A percentile compares a stretch with the other conserved stretches of the same genome.
Conservation (phyloP, 2,888 invertebrate genomes). For the Philhelius pedissequus region DNA sequence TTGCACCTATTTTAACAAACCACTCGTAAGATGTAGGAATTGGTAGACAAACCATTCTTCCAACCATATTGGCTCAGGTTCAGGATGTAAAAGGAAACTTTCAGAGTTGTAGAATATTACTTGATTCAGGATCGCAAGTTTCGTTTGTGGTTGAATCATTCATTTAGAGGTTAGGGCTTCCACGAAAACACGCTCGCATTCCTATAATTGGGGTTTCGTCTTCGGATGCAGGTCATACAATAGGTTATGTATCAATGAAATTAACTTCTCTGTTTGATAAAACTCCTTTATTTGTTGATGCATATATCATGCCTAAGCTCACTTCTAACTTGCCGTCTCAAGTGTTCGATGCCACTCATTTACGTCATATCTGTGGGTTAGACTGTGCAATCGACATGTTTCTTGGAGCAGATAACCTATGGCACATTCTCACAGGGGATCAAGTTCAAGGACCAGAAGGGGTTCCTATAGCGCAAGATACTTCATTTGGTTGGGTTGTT, state of each 20-base stretch:
- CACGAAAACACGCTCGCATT: not conserved
- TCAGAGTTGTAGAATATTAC: too few species aligned
- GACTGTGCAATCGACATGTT: not conserved
- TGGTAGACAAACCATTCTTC: too few species aligned
- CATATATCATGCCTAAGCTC: not conserved
- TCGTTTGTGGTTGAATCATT: conserved; percentile 5
- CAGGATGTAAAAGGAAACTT: too few species aligned
- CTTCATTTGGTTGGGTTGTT: not conserved
- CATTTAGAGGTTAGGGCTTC: not conserved
- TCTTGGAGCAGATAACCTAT: not conserved
- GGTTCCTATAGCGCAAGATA: not conserved
- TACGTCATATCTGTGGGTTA: too few species aligned
- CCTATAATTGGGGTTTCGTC: too few species aligned
- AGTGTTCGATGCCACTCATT: too few species aligned
- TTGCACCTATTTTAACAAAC: not conserved
- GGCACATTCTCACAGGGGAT: not conserved
- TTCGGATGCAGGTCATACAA: too few species aligned
- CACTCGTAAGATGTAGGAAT: not conserved
- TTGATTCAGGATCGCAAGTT: not conserved
- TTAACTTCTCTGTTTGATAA: not conserved
- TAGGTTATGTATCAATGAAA: not conserved
- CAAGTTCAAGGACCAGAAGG: not conserved
- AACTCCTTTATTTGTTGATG: not conserved
- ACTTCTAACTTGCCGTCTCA: too few species aligned
- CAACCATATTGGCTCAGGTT: too few species aligned